phyloP scores from a whole-genome alignment of 2,113 vertebrate species.

The Alligator mississippiensis region DNA sequence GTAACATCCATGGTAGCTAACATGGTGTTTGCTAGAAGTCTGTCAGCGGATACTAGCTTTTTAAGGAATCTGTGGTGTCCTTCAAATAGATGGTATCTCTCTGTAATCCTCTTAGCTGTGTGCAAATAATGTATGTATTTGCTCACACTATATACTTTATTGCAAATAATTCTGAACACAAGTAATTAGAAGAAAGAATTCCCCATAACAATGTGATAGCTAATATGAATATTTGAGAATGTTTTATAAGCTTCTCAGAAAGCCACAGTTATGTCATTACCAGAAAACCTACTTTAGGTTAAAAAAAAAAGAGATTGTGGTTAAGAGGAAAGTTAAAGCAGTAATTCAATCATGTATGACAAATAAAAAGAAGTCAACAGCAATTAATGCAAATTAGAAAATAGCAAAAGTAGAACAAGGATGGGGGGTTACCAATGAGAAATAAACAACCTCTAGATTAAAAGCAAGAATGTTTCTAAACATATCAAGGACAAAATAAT shows the following conservation, averaged over 20 bases:
- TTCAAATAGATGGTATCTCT: no score
- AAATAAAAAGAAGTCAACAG: constrained; percentile 24
- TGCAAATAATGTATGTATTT: background rate
- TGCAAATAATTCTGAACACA: background rate
- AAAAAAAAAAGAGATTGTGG: background rate
- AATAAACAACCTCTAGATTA: background rate
- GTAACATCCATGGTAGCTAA: background rate
- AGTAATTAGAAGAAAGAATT: background rate
- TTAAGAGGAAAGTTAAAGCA: background rate
- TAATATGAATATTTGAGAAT: background rate
- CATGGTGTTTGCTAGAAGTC: no score
- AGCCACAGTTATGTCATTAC: rapidly evolving
- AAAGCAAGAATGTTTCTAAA: background rate
- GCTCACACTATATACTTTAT: background rate
- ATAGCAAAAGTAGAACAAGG: background rate
- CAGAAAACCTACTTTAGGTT: background rate
- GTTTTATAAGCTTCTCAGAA: background rate
- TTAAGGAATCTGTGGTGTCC: no score
- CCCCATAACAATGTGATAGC: rapidly evolving
- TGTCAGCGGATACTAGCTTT: no score
- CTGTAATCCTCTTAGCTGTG: background rate
- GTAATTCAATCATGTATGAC: background rate
- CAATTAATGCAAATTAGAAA: background rate
- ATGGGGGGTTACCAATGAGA: background rate
- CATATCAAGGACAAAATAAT: background rate